These are phyloP conservation scores for Austrofundulus limnaeus DNA, from an alignment of 2,113 vertebrate genomes.

Conservation along the genomic window DNA sequence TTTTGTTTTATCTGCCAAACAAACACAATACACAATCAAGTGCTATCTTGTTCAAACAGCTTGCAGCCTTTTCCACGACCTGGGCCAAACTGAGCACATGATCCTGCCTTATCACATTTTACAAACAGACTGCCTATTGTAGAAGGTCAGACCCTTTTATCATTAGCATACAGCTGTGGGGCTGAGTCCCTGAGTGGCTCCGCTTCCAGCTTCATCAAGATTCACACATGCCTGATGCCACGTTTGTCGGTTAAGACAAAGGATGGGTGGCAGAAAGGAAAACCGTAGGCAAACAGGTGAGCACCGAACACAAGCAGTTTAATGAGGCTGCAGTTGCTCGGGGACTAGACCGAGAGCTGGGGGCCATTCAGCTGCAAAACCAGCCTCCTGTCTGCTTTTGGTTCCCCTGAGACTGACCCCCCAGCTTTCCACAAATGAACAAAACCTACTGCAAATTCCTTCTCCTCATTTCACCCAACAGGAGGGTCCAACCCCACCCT, in stretches of 20 bases:
- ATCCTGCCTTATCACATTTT: constrained; percentile 45
- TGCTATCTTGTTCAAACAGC: constrained; percentile 10
- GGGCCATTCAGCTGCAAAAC: constrained; percentile 61
- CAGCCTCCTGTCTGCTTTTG: constrained; percentile 45
- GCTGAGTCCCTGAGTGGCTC: constrained; percentile 11
- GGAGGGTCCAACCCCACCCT: constrained; percentile 28
- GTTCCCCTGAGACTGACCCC: constrained; percentile 65
- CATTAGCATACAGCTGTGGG: constrained; percentile 68
- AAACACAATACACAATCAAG: constrained; percentile 15
- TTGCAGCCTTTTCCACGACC: constrained; percentile 41
- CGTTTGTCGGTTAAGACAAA: constrained; percentile 29
- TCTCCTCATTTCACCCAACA: constrained; percentile 64
- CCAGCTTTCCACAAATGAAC: constrained; percentile 54
- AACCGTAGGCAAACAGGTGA: constrained; percentile 33
- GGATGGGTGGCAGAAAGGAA: background rate
- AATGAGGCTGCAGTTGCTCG: constrained; percentile 53
- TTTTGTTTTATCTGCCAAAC: constrained; percentile 2
- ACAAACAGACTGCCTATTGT: constrained; percentile 39
- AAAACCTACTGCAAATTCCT: constrained; percentile 56
- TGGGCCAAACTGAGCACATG: constrained; percentile 32
- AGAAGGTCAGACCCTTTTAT: constrained; percentile 18
- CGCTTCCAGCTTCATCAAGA: constrained; percentile 38
- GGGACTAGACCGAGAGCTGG: constrained; percentile 56
- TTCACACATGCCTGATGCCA: constrained; percentile 38
- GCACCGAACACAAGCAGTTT: constrained; percentile 29